A percentile compares a stretch with the other conserved stretches of the same genome.
Conservation (phyloP, 1,140 invertebrate genomes). For the Apis cerana region DNA sequence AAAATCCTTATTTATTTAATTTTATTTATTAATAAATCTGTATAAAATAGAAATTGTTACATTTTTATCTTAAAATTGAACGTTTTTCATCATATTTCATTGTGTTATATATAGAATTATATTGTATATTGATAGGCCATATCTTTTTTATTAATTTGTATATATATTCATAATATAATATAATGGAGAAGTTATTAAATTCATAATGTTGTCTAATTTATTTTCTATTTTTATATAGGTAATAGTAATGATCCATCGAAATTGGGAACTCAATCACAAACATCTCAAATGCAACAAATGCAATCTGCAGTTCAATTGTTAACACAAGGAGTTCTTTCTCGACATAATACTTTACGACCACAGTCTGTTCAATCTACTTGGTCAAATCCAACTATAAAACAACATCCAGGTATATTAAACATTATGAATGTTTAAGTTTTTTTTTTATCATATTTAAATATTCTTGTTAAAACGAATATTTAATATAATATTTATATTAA, state of each 20-base stretch:
- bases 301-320: constrained; percentile 76
- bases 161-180: neutral
- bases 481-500: neutral
- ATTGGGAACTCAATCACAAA: constrained; percentile 73
- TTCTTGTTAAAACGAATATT: neutral
- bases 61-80: neutral
- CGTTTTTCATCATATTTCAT: constrained; percentile 1
- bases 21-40: neutral
- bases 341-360: constrained; percentile 69
- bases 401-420: constrained; percentile 74
- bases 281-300: constrained; percentile 76
- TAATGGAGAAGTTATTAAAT: neutral
- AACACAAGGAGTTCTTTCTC: constrained; percentile 73
- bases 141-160: neutral
- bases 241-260: constrained; percentile 72
- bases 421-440: neutral
- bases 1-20: neutral
- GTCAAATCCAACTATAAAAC: constrained; percentile 74
- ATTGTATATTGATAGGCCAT: neutral
- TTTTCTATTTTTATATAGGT: constrained; percentile 65
- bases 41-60: neutral
- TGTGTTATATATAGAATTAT: neutral
- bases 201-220: constrained; percentile 21
- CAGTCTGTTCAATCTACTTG: constrained; percentile 69
- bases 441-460: neutral